A percentile compares a stretch with the other conserved stretches of the same genome.
Conservation (phyloP, 2,113 vertebrate genomes). For the Catagonus wagneri region DNA sequence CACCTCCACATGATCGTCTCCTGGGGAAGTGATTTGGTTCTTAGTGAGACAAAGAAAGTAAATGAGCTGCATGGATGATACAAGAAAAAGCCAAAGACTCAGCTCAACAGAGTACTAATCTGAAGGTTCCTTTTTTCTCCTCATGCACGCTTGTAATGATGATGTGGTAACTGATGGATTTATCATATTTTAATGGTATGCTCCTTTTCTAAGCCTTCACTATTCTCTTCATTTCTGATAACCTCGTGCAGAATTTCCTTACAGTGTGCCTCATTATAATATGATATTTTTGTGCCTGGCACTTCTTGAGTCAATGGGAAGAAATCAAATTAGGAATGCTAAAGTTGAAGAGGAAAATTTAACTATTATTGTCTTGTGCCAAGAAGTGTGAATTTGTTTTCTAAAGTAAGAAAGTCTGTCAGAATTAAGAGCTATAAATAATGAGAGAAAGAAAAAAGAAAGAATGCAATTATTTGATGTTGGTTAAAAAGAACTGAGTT, state of each 20-base stretch:
- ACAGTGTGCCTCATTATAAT: background rate
- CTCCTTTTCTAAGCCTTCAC: background rate
- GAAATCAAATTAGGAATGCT: background rate
- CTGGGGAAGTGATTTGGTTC: background rate
- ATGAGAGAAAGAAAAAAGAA: background rate
- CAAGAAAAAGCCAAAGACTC: slow-evolving; percentile 11
- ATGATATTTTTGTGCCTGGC: slow-evolving; percentile 4
- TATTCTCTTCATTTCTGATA: background rate
- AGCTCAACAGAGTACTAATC: background rate
- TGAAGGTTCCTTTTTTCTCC: background rate
- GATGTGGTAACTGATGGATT: slow-evolving; percentile 7
- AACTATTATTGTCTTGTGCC: background rate
- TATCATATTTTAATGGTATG: slow-evolving; percentile 17
- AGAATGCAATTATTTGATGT: background rate
- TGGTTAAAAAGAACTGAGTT: slow-evolving; percentile 25
- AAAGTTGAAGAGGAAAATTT: slow-evolving; percentile 11
- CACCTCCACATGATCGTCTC: background rate
- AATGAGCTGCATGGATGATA: background rate
- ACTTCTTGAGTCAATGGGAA: background rate
- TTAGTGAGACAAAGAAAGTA: background rate
- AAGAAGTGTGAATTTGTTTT: slow-evolving; percentile 46
- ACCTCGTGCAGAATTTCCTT: background rate
- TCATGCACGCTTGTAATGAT: background rate
- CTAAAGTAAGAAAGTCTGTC: background rate
- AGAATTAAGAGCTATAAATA: background rate